Evolutionary conservation across 2,888 invertebrate genomes (phyloP).

Genomic region (Brachypalpus laphriformis): DNA sequence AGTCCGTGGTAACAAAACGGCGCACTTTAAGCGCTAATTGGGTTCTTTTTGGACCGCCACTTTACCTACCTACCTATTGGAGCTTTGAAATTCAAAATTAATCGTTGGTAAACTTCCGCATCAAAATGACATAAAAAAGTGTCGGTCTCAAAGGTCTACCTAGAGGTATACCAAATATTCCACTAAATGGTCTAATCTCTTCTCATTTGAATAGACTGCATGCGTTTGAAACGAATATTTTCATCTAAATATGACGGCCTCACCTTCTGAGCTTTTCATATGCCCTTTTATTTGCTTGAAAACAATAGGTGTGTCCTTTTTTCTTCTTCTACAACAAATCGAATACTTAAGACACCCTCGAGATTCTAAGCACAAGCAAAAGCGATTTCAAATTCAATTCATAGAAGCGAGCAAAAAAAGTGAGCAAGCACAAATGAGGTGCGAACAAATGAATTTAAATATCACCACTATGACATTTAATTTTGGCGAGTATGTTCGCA

Average conservation of each 20-base stretch:
- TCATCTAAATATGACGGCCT: neutral
- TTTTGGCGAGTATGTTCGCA: constrained; percentile 37
- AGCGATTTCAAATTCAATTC: constrained; percentile 47
- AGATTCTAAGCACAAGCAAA: constrained; percentile 31
- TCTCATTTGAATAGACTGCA: neutral
- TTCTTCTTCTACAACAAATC: constrained; percentile 25
- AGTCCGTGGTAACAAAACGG: no score
- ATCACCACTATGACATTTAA: constrained; percentile 37
- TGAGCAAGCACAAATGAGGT: constrained; percentile 49
- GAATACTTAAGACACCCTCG: constrained; percentile 30
- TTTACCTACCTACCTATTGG: no score
- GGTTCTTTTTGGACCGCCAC: no score
- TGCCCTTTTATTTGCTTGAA: constrained; percentile 28
- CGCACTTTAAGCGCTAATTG: no score
- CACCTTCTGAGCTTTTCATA: neutral
- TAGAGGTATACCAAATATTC: neutral
- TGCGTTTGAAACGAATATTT: neutral
- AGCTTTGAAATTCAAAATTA: no score
- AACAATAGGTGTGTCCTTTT: constrained; percentile 25
- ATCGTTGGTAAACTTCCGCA: no score
- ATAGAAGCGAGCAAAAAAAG: constrained; percentile 4
- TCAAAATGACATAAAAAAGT: no score
- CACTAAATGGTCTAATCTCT: neutral
- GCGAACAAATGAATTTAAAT: constrained; percentile 62
- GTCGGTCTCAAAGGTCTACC: neutral